Evolutionary conservation across 2,113 vertebrate species (phyloP).

Genomic region (Ciconia maguari): DNA sequence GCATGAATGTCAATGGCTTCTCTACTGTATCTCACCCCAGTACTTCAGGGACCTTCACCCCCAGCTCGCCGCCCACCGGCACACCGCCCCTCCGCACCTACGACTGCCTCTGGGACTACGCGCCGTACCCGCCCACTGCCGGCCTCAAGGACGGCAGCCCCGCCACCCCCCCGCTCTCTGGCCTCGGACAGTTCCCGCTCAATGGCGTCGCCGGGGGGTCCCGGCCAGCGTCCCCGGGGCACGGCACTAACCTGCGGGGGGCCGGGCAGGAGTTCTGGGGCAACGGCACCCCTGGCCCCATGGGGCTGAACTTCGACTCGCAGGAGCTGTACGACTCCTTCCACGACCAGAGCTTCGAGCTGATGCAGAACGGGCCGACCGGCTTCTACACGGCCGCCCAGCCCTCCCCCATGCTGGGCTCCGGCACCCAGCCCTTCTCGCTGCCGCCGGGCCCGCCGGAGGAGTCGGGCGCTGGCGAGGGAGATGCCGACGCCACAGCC

Average conservation of each 20-base stretch:
- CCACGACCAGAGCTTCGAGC: conserved; percentile 77
- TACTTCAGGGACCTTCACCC: conserved; percentile 84
- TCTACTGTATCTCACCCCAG: conserved; percentile 92
- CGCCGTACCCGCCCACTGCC: conserved; percentile 78
- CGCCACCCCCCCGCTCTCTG: conserved; percentile 71
- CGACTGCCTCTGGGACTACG: conserved; percentile 92
- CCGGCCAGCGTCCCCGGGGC: conserved; percentile 67
- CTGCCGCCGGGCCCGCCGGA: neutral
- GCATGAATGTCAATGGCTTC: conserved; percentile 96
- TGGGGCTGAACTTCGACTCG: conserved; percentile 78
- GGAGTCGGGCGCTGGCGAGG: neutral
- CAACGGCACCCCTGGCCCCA: conserved; percentile 78
- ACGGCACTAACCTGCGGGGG: conserved; percentile 75
- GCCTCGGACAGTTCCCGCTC: conserved; percentile 85
- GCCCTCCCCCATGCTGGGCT: conserved; percentile 71
- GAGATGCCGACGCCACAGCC: neutral
- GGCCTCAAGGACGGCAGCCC: conserved; percentile 83
- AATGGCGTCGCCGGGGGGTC: conserved; percentile 79
- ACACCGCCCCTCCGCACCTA: conserved; percentile 82
- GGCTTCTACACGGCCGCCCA: conserved; percentile 71
- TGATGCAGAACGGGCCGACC: conserved; percentile 71
- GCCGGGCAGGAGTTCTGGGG: conserved; percentile 84
- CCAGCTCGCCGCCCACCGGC: conserved; percentile 80
- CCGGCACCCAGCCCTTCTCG: conserved; percentile 64
- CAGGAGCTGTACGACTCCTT: conserved; percentile 83